Percentiles rank a stretch among this genome's conserved stretches.
Evolutionary conservation across 2,113 vertebrate species (phyloP).

Genomic region (Dromiciops gliroides): DNA sequence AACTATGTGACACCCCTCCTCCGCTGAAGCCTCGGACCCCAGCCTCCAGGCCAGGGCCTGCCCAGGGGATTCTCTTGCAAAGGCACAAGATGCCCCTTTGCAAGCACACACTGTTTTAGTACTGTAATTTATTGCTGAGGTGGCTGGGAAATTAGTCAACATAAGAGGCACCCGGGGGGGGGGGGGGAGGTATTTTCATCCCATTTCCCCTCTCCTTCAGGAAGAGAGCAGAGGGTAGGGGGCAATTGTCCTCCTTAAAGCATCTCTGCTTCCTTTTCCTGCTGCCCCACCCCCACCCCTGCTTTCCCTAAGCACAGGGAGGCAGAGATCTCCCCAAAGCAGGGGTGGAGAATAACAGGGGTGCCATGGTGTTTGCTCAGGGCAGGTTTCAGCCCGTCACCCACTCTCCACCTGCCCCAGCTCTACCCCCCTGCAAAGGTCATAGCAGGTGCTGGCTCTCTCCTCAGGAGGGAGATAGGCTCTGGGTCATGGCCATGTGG

Average conservation of each 20-base stretch:
- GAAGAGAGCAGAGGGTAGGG: not conserved
- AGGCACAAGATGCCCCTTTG: not conserved
- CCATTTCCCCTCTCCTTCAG: conserved; percentile 18
- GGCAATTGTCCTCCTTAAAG: not conserved
- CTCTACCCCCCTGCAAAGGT: not conserved
- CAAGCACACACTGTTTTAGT: not conserved
- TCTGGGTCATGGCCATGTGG: not conserved
- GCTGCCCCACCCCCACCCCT: not conserved
- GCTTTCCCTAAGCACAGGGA: not conserved
- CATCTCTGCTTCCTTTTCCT: not conserved
- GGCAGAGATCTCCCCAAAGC: not conserved
- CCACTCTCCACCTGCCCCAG: not conserved
- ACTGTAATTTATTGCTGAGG: conserved; percentile 81
- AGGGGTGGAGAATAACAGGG: not conserved
- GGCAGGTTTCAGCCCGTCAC: not conserved
- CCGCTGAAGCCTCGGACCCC: conserved; percentile 72
- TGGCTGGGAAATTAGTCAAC: conserved; percentile 51
- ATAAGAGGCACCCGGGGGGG: conserved; percentile 57
- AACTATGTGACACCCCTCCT: conserved; percentile 89
- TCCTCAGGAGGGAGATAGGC: not conserved
- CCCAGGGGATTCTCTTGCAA: not conserved
- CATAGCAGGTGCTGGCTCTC: not conserved
- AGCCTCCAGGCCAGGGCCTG: not conserved
- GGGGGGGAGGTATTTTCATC: not conserved
- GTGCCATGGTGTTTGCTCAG: not conserved